phyloP scores from a whole-genome alignment of 37 sponge, comb jelly and placozoan species.

The Eunapius fragilis region DNA sequence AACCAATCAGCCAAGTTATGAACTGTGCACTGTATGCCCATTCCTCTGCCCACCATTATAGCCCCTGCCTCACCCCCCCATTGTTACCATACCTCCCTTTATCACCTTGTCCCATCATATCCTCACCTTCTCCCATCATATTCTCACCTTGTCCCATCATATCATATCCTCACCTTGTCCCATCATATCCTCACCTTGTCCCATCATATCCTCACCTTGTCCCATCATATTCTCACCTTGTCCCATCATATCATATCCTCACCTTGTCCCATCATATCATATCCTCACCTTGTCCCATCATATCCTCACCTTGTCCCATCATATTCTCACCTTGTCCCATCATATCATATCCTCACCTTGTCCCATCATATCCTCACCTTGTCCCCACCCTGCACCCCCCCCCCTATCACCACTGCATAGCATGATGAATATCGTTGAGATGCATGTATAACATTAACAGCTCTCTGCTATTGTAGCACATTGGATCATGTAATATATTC shows the following conservation, averaged over 20 bases:
- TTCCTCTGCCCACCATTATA: not conserved
- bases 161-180: not conserved
- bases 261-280: not conserved
- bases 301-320: not conserved
- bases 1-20: not conserved
- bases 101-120: too few species aligned
- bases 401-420: too few species aligned
- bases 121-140: too few species aligned
- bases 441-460: too few species aligned
- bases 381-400: too few species aligned
- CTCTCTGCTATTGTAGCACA: too few species aligned
- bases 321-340: not conserved
- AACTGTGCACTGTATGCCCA: not conserved
- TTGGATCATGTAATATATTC: too few species aligned
- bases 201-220: not conserved
- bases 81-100: not conserved
- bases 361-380: too few species aligned
- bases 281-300: not conserved
- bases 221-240: not conserved
- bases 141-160: too few species aligned
- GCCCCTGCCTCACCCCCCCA: not conserved
- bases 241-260: not conserved
- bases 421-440: too few species aligned
- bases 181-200: not conserved
- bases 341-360: too few species aligned